phyloP scores from a whole-genome alignment of 2,888 invertebrate genomes.

The Parthenolecanium corni region DNA sequence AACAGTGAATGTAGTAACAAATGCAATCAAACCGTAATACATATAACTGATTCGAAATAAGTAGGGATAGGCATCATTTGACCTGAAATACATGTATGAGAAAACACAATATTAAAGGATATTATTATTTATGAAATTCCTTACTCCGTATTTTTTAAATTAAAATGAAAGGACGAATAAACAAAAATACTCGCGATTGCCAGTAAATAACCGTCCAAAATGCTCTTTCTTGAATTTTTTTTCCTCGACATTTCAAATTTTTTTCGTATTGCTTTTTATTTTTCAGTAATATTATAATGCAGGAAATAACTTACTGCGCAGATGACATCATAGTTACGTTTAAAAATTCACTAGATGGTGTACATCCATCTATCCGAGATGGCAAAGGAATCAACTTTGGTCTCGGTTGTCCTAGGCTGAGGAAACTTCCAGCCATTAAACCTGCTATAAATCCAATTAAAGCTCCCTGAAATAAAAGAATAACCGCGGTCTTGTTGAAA shows the following conservation, averaged over 20 bases:
- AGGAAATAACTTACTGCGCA: neutral
- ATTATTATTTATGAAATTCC: no score
- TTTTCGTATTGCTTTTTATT: neutral
- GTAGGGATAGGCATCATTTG: conserved; percentile 21
- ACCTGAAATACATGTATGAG: conserved; percentile 1
- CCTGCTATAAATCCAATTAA: conserved; percentile 52
- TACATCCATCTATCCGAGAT: conserved; percentile 49
- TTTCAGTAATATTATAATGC: neutral
- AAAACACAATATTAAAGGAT: neutral
- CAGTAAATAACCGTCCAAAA: no score
- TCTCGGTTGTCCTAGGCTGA: conserved; percentile 70
- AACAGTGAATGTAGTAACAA: conserved; percentile 24
- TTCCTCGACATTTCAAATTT: no score
- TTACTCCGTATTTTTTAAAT: no score
- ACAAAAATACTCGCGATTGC: no score
- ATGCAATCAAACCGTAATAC: conserved; percentile 30
- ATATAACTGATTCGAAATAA: conserved; percentile 30
- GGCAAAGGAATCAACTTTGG: conserved; percentile 48
- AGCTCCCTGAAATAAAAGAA: conserved; percentile 50
- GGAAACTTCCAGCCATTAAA: conserved; percentile 60
- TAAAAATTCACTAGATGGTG: conserved; percentile 7
- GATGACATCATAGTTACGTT: neutral
- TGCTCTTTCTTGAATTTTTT: no score
- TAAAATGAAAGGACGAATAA: no score
- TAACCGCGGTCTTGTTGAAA: no score